A percentile compares a stretch with the other conserved stretches of the same genome.
Evolutionary conservation across 1,140 invertebrate genomes (phyloP).

Genomic region (Drosophila rufa): DNA sequence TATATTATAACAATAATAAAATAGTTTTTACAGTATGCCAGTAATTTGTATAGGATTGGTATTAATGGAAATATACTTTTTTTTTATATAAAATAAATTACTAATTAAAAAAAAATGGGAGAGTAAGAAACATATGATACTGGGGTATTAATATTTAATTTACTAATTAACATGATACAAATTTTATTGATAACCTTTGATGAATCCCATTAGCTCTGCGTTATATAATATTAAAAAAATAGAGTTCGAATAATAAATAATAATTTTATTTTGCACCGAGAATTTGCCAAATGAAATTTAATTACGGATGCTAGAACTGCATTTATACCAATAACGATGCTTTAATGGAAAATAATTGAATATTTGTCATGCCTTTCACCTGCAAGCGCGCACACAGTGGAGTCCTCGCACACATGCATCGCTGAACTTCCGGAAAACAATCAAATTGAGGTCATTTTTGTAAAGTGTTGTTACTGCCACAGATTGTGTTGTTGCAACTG

Average conservation of each 20-base stretch:
- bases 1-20: no score
- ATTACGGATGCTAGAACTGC: slow-evolving; percentile 63
- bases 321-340: slow-evolving; percentile 71
- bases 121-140: no score
- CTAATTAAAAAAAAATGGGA: no score
- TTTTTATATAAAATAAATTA: no score
- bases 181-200: not conserved
- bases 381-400: slow-evolving; percentile 14
- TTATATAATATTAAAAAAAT: not conserved
- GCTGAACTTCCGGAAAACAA: slow-evolving; percentile 56
- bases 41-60: no score
- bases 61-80: no score
- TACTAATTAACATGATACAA: not conserved
- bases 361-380: slow-evolving; percentile 59
- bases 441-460: slow-evolving; percentile 67
- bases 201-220: not conserved
- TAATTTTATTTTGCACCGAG: slow-evolving; percentile 5
- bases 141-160: no score
- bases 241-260: slow-evolving; percentile 1
- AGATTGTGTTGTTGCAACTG: slow-evolving; percentile 22
- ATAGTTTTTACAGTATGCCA: no score
- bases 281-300: slow-evolving; percentile 65
- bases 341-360: slow-evolving; percentile 77
- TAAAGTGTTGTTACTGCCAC: slow-evolving; percentile 38
- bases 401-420: slow-evolving; percentile 28